These are phyloP conservation scores for Ctenoplectra terminalis DNA, from an alignment of 1,140 invertebrate species.

Conservation along the genomic window DNA sequence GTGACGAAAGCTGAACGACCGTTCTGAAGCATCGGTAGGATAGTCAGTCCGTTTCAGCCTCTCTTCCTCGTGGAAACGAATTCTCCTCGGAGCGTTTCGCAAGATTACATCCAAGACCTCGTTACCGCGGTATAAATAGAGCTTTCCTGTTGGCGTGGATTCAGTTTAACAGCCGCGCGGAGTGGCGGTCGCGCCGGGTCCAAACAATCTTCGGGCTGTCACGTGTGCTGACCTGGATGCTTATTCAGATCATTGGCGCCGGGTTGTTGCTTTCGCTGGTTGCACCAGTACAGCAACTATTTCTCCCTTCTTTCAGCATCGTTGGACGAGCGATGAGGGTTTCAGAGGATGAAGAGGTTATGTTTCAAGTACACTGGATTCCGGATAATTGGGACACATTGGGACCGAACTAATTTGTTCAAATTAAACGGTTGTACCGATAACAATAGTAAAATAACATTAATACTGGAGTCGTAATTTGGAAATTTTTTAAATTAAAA, in stretches of 20 bases:
- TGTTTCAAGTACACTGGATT: too few species aligned
- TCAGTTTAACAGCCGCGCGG: slow-evolving; percentile 57
- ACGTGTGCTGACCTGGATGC: slow-evolving; percentile 68
- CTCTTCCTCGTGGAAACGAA: slow-evolving; percentile 52
- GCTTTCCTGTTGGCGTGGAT: slow-evolving; percentile 54
- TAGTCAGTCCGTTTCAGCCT: background rate
- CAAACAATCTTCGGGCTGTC: slow-evolving; percentile 64
- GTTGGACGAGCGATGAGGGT: too few species aligned
- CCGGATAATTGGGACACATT: too few species aligned
- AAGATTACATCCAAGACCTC: slow-evolving; percentile 65
- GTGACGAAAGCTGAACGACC: too few species aligned
- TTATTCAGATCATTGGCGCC: slow-evolving; percentile 66
- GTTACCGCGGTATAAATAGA: slow-evolving; percentile 69
- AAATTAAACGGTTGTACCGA: too few species aligned
- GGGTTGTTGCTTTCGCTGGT: slow-evolving; percentile 39
- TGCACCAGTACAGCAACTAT: background rate
- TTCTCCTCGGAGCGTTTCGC: slow-evolving; percentile 54
- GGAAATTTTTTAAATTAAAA: too few species aligned
- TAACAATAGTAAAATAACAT: too few species aligned
- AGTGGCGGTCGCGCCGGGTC: slow-evolving; percentile 38
- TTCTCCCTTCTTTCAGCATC: background rate
- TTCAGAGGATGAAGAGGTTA: too few species aligned
- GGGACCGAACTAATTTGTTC: too few species aligned
- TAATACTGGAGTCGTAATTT: too few species aligned
- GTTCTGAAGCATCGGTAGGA: too few species aligned